A percentile compares a stretch with the other conserved stretches of the same genome.
These are phyloP conservation scores for Drosophila nigrodunni DNA, from an alignment of 1,140 invertebrate genomes.

Conservation along the genomic window DNA sequence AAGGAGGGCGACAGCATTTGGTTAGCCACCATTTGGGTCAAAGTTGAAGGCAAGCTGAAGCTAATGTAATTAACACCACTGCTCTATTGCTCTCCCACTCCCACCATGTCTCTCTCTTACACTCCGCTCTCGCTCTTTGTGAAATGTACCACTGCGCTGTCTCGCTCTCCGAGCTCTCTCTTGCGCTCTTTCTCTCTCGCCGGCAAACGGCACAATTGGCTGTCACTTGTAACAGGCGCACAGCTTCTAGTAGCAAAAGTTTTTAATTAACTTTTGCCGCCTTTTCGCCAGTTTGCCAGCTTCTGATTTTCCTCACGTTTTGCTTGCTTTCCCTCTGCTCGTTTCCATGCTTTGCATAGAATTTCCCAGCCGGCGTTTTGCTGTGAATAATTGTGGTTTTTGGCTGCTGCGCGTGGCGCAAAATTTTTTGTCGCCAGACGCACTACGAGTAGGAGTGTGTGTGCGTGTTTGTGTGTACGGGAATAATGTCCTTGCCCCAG, in stretches of 20 bases:
- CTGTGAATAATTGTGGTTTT: slow-evolving; percentile 44
- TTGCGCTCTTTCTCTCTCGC: slow-evolving; percentile 40
- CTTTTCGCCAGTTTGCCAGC: slow-evolving; percentile 11
- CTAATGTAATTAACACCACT: slow-evolving; percentile 71
- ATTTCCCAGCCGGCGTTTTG: slow-evolving; percentile 21
- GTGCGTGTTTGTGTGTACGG: slow-evolving; percentile 24
- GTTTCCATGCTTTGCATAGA: slow-evolving; percentile 2
- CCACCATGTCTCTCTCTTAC: not conserved
- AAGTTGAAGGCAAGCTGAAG: slow-evolving; percentile 52
- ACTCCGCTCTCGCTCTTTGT: slow-evolving; percentile 9
- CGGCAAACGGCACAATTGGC: slow-evolving; percentile 53
- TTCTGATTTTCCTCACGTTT: not conserved
- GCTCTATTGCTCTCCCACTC: not conserved
- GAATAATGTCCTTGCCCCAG: slow-evolving; percentile 50
- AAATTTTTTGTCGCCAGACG: slow-evolving; percentile 29
- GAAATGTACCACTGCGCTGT: slow-evolving; percentile 10
- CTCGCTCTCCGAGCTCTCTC: slow-evolving; percentile 25
- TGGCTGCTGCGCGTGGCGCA: slow-evolving; percentile 38
- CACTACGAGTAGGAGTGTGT: slow-evolving; percentile 5
- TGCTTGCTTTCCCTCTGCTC: not conserved
- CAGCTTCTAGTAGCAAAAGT: slow-evolving; percentile 45
- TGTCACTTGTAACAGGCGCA: slow-evolving; percentile 71
- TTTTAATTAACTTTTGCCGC: slow-evolving; percentile 72
- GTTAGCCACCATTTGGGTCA: slow-evolving; percentile 52
- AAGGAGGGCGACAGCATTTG: not conserved